A percentile compares a stretch with the other conserved stretches of the same genome.
These are phyloP conservation scores for Sebastes minor DNA, from an alignment of 2,797 vertebrate species.

Conservation along the genomic window DNA sequence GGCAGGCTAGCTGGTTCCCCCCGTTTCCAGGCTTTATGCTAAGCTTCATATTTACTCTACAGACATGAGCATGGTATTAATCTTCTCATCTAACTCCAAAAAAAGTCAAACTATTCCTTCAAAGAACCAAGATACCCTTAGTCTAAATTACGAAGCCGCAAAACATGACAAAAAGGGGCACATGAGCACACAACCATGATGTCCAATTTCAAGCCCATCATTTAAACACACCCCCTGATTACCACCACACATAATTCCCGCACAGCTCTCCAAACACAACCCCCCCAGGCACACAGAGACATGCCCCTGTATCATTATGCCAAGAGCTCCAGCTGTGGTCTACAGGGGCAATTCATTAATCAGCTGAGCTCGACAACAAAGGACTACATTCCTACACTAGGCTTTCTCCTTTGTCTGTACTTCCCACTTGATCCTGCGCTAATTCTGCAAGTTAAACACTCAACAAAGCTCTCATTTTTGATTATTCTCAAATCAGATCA, in stretches of 20 bases:
- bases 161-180: background rate
- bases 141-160: background rate
- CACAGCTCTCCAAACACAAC: constrained; percentile 21
- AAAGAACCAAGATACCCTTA: background rate
- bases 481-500: background rate
- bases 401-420: constrained; percentile 52
- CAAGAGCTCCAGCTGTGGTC: constrained; percentile 66
- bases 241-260: constrained; percentile 9
- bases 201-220: constrained; percentile 19
- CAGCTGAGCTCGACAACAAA: constrained; percentile 66
- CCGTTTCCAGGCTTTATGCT: background rate
- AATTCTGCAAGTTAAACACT: background rate
- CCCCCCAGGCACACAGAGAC: constrained; percentile 23
- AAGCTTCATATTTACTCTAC: background rate
- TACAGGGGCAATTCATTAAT: constrained; percentile 63
- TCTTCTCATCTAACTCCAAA: background rate
- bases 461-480: background rate
- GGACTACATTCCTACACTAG: constrained; percentile 62
- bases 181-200: background rate
- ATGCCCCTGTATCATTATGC: constrained; percentile 32
- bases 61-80: background rate
- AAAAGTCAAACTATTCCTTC: background rate
- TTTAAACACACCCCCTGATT: constrained; percentile 18
- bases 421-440: constrained; percentile 1
- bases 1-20: background rate